phyloP scores from a whole-genome alignment of 2,797 vertebrate genomes.

The Hylomyscus alleni region DNA sequence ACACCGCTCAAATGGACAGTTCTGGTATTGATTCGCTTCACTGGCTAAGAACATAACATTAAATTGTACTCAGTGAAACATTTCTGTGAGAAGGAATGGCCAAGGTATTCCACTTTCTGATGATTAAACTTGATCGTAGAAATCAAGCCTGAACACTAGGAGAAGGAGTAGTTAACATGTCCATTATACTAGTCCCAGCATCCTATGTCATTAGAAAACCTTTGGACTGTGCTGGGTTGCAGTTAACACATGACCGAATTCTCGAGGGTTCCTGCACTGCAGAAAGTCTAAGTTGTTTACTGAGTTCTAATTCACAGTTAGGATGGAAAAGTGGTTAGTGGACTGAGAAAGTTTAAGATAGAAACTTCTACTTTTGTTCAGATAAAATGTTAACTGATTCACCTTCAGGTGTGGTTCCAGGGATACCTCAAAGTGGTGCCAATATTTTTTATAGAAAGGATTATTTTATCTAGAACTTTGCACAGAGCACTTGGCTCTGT shows the following conservation, averaged over 20 bases:
- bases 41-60: slow-evolving; percentile 72
- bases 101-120: slow-evolving; percentile 66
- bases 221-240: slow-evolving; percentile 58
- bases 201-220: slow-evolving; percentile 24
- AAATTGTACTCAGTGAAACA: slow-evolving; percentile 62
- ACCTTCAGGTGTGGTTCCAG: slow-evolving; percentile 55
- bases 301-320: slow-evolving; percentile 55
- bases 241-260: slow-evolving; percentile 55
- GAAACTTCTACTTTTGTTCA: slow-evolving; percentile 64
- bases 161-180: slow-evolving; percentile 46
- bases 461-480: slow-evolving; percentile 56
- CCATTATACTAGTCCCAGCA: slow-evolving; percentile 21
- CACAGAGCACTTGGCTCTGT: slow-evolving; percentile 17
- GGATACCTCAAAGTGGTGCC: slow-evolving; percentile 68
- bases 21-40: slow-evolving; percentile 78
- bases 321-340: slow-evolving; percentile 65
- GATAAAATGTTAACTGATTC: slow-evolving; percentile 69
- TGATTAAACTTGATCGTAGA: slow-evolving; percentile 75
- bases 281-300: slow-evolving; percentile 26
- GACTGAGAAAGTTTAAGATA: slow-evolving; percentile 72
- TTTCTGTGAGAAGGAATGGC: slow-evolving; percentile 59
- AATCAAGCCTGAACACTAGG: neutral
- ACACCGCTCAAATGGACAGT: slow-evolving; percentile 59
- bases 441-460: slow-evolving; percentile 59
- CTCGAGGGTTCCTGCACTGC: slow-evolving; percentile 14